Conservation (phyloP, 2,797 vertebrate species). For the Aldrovandia affinis region DNA sequence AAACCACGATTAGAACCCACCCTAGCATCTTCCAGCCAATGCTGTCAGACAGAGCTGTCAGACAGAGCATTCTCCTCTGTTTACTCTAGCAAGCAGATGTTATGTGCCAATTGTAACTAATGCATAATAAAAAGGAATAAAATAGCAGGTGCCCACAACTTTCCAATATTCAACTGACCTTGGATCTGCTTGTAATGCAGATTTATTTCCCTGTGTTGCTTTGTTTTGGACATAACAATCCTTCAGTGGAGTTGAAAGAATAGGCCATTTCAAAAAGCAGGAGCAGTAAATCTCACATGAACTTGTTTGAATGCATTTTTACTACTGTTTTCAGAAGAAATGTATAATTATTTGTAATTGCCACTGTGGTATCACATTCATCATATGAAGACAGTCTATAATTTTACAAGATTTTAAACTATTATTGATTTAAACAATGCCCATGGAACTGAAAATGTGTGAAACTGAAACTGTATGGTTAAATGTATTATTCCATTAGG, state of each 20-base stretch:
- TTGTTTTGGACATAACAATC: neutral
- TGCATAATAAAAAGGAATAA: neutral
- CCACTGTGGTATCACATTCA: neutral
- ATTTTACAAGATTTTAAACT: neutral
- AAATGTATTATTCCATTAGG: neutral
- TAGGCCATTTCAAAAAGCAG: neutral
- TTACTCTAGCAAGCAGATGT: neutral
- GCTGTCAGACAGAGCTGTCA: neutral
- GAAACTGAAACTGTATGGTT: neutral
- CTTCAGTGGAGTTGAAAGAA: neutral
- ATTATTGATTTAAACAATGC: neutral
- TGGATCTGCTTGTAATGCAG: neutral
- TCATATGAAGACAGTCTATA: conserved; percentile 11
- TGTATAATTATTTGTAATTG: neutral
- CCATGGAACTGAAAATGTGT: neutral
- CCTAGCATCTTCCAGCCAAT: neutral
- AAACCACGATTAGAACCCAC: neutral
- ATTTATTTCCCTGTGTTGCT: neutral
- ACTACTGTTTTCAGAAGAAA: neutral
- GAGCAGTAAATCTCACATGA: neutral
- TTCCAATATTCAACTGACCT: neutral
- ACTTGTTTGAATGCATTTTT: neutral
- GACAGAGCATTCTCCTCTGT: neutral
- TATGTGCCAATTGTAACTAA: neutral
- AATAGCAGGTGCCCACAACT: conserved; percentile 3